phyloP scores from a whole-genome alignment of 2,113 vertebrate species.

The Petrocephalus microphthalmus region DNA sequence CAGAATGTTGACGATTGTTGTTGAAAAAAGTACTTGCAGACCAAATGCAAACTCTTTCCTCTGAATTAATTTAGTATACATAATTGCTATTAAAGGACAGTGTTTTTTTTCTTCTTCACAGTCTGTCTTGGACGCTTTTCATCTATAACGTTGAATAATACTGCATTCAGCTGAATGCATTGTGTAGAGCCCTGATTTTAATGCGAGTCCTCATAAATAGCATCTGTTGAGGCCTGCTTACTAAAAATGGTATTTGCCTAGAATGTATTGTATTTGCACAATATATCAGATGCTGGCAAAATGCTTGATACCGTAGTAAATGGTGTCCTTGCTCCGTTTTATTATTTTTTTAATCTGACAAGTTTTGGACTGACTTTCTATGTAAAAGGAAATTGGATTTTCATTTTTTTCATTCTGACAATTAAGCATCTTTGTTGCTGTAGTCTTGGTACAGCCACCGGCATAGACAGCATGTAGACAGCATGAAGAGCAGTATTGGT shows the following conservation, averaged over 20 bases:
- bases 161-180: not conserved
- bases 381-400: not conserved
- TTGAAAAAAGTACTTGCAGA: not conserved
- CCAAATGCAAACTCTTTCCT: not conserved
- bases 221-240: not conserved
- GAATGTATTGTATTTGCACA: not conserved
- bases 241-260: not conserved
- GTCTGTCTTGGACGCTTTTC: not conserved
- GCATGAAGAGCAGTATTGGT: not conserved
- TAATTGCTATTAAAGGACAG: not conserved
- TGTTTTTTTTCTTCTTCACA: not conserved
- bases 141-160: not conserved
- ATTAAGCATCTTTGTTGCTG: not conserved
- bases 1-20: not conserved
- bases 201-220: not conserved
- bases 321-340: not conserved
- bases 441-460: not conserved
- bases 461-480: not conserved
- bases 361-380: not conserved
- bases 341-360: not conserved
- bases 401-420: not conserved
- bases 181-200: not conserved
- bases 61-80: not conserved
- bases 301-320: not conserved
- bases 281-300: not conserved